Base-by-base conservation (phyloP, 2,797 vertebrate species). In the Simalia tracyae region DNA sequence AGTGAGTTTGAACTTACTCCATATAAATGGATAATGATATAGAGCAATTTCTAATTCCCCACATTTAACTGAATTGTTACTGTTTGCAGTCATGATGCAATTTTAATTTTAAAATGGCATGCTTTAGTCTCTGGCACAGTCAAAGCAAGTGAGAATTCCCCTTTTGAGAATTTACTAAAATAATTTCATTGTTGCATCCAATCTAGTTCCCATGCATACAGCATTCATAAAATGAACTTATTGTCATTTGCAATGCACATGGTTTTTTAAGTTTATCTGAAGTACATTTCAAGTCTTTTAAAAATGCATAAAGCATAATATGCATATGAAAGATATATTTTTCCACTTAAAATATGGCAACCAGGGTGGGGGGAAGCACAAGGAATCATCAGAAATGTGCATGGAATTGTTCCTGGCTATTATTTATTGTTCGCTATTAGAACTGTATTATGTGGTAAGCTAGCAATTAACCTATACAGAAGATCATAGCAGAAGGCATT, bases 91-190 rank as follows among this genome's bases (percentile, higher is more conserved):
- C 42, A 17, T 5, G n/a, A 4, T 56, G n/a, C 36, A 12, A 12
- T 93, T 93, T 92, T 90, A 85, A 90, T 90, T 42, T 90, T 66
- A 94, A 88, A 59, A 91, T 50, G 92, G 91, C 60, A 89, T 24
- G 50, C 57, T 86, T 68, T 0, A 66, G 2, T 90, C 89, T 94
- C 60, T 92, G 85, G 72, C 46, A 93, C 88, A 90, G 3, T 84
- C 19, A 89, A n/a, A 91, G 31, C 31, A 92, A 63, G n/a, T 84
- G 85, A 12, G 14, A 72, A 64, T 66, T 84, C 87, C 59, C 86
- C 86, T 60, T 88, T 28, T 10, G 12, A 6, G 89, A 93, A 87
- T 93, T 85, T 56, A 84, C 42, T 90, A 89, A 94, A 68, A 46
- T 28, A 89, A 92, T 12, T 87, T 90, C 60, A 90, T 56, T 87